Conservation (phyloP, 2,113 vertebrate genomes). For the Sapajus apella region DNA sequence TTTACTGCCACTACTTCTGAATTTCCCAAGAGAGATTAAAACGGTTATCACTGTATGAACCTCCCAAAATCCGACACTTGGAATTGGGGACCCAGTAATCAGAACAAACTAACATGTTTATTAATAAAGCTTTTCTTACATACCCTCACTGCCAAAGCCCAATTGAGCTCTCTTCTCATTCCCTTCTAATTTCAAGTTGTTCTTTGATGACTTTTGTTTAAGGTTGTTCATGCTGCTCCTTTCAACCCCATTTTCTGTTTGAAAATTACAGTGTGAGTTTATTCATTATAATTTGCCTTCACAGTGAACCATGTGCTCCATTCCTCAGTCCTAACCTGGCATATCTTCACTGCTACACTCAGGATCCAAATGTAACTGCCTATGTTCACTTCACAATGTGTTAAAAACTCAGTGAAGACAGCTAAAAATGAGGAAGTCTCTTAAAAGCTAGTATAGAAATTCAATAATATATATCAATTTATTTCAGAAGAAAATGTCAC, state of each 20-base stretch:
- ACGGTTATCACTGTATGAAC: not conserved
- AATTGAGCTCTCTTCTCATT: not conserved
- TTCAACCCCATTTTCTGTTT: not conserved
- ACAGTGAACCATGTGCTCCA: not conserved
- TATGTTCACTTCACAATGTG: not conserved
- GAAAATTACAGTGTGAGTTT: not conserved
- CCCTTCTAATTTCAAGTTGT: not conserved
- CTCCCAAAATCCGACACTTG: not conserved
- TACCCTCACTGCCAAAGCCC: not conserved
- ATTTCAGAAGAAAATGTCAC: slow-evolving; percentile 8
- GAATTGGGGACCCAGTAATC: not conserved
- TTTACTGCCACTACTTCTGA: not conserved
- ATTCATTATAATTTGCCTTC: not conserved
- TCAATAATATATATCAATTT: not conserved
- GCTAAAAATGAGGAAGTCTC: not conserved
- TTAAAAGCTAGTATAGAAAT: not conserved
- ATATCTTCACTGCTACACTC: not conserved
- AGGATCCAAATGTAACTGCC: not conserved
- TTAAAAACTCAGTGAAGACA: not conserved
- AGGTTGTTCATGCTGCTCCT: not conserved
- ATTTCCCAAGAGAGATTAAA: slow-evolving; percentile 22
- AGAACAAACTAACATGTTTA: not conserved
- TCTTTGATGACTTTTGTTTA: not conserved
- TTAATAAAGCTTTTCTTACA: not conserved
- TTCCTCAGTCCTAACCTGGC: not conserved